Evolutionary conservation across 2,888 invertebrate genomes (phyloP), one percentile per base, ranked within the genome.

Genomic region (Steromphala cineraria): DNA sequence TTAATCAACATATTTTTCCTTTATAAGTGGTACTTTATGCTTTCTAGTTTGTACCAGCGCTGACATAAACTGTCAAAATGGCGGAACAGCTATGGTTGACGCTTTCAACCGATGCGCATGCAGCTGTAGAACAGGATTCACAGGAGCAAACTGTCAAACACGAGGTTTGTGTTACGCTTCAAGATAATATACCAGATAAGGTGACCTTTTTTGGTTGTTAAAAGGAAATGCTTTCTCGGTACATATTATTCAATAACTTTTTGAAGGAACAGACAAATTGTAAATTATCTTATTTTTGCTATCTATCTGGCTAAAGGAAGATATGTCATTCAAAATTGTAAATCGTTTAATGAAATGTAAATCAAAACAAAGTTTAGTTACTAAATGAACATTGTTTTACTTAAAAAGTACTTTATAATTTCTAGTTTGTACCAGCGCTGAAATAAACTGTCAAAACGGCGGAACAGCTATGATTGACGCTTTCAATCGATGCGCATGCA

Each of bases 1-100:
- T 5, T 5, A 36, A 36, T 36, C 4, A 36, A 36, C 36, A 36
- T 36, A 36, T 36, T 3, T 36, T 36, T 36, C 8, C 8, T 46
- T 46, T 13, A 46, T 10, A 46, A 46, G 13, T 46, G 36, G 7
- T 36, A 36, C 2, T 7, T 7, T 53, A 5, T 74, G 17, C 17
- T 2, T 75, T 62, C 28, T 62, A 62, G 62, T 62, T 15, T 62
- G 28, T 53, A 28, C 75, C 52, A 52, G 46, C 52, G 78, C 31
- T 78, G 55, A 67, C 46, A 36, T 40, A 21, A 53, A 21, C 10
- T 78, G 78, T 78, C 19, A 36, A 56, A 78, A 62, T 78, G 78
- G 78, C 17, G 78, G 78, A 24, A 78, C 46, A 0, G 53, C 52
- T 53, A 24, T 24, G 2, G 2, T 31, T 19, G 24, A 19, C 40